Evolutionary conservation across 1,140 invertebrate species (phyloP).

Genomic region (Orius insidiosus): DNA sequence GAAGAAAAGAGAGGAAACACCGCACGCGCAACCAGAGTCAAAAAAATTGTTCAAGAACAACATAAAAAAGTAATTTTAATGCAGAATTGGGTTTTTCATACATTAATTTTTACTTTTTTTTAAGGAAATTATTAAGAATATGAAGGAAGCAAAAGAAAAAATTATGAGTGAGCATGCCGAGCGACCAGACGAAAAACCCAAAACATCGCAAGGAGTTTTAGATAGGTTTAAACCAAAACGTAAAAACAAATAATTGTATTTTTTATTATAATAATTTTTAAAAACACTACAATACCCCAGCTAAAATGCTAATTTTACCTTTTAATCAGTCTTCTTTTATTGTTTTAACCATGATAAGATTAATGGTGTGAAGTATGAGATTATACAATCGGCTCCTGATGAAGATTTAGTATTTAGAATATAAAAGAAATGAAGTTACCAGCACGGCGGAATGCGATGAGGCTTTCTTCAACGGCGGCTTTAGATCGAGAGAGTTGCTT

Average conservation of each 20-base stretch:
- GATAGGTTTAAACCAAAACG: slow-evolving; percentile 37
- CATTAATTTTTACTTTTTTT: no score
- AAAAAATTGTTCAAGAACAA: slow-evolving; percentile 56
- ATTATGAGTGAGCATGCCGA: slow-evolving; percentile 4
- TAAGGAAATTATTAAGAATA: slow-evolving; percentile 23
- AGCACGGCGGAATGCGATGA: slow-evolving; percentile 71
- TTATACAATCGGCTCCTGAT: slow-evolving; percentile 75
- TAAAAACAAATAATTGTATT: no score
- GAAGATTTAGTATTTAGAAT: slow-evolving; percentile 3
- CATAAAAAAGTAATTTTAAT: slow-evolving; percentile 35
- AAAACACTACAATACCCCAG: no score
- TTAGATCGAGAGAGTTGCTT: slow-evolving; percentile 55
- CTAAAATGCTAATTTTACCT: no score
- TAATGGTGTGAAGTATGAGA: slow-evolving; percentile 71
- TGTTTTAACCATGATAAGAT: slow-evolving; percentile 42
- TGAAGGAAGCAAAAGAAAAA: slow-evolving; percentile 22
- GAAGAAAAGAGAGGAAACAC: slow-evolving; percentile 58
- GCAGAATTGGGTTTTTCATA: no score
- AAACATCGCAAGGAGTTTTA: slow-evolving; percentile 37
- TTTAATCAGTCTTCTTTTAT: slow-evolving; percentile 8
- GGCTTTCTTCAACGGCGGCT: slow-evolving; percentile 65
- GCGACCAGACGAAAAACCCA: slow-evolving; percentile 19
- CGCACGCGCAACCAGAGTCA: slow-evolving; percentile 52
- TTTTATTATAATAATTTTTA: no score
- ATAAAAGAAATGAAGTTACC: slow-evolving; percentile 25